Evolutionary conservation across 2,113 vertebrate species (phyloP), one percentile per base, ranked within the genome.

Genomic region (Pelmatolapia mariae): DNA sequence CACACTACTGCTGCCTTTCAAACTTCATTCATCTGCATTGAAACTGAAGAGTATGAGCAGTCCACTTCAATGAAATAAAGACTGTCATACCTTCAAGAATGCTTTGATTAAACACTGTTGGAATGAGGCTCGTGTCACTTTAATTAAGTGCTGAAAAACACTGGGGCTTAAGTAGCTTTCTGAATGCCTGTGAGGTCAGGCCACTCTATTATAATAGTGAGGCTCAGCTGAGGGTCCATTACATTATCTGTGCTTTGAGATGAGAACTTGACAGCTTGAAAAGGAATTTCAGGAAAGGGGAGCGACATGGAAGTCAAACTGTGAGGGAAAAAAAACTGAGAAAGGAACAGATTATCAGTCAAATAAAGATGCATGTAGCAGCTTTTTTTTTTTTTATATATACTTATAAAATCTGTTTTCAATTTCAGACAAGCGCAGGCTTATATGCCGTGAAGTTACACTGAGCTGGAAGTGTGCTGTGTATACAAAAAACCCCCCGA

Each of bases 121-220:
- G 76, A 90, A 83, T 53, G 54, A 45, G 12, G 63, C 63, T 61
- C 2, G 1, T 88, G 88, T 90, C 89, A 88, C 54, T 89, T 90
- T 92, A 93, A 93, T 90, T 93, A 90, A 92, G 92, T 88, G 89
- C 68, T 68, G 83, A 87, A 90, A 91, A 92, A 93, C 86, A 86
- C 80, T 2, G 47, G 33, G 36, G 86, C 86, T 90, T 73, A 57
- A 90, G 90, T 68, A 66, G 80, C 61, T 91, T 86, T 85, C 78
- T 47, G 84, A 85, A 89, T 43, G 83, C n/a, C 71, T 89, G 36
- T 26, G 86, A 92, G 90, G 91, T 89, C 92, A 84, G 78, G 82
- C 19, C 45, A 81, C 89, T 95, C 83, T 57, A 59, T 76, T 85
- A 80, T 86, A 90, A 81, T 53, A 63, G 82, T 26, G 71, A 89